Conservation (phyloP, 2,113 vertebrate species). For the Cardinalis cardinalis region DNA sequence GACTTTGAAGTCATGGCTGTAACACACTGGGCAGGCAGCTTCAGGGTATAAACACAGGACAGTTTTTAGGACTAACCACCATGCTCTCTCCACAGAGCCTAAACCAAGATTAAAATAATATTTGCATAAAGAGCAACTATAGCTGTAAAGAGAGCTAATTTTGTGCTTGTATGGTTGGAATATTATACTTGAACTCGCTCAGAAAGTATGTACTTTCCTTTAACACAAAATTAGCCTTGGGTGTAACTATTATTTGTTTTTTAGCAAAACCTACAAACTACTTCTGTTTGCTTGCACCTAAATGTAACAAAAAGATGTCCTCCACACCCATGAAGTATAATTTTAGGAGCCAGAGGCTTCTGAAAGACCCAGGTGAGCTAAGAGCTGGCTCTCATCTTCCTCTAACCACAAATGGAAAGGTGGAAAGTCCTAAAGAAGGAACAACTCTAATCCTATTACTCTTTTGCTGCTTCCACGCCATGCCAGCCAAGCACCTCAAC, state of each 20-base stretch:
- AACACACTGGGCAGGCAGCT: background rate
- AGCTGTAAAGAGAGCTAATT: conserved; percentile 18
- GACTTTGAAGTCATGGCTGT: background rate
- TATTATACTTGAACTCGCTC: conserved; percentile 6
- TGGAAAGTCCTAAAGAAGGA: conserved; percentile 17
- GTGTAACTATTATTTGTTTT: conserved; percentile 51
- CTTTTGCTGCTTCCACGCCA: background rate
- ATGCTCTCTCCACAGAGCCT: background rate
- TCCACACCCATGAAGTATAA: conserved; percentile 52
- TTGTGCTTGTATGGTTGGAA: conserved; percentile 1
- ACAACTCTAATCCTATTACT: background rate
- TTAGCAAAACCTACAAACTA: conserved; percentile 27
- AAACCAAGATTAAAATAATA: conserved; percentile 48
- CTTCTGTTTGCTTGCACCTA: conserved; percentile 19
- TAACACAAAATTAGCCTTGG: conserved; percentile 50
- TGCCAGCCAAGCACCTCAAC: background rate
- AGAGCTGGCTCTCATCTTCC: conserved; percentile 5
- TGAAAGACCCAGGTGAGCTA: conserved; percentile 37
- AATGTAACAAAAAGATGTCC: conserved; percentile 47
- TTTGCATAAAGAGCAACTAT: conserved; percentile 34
- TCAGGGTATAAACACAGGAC: conserved; percentile 24
- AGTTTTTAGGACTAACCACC: conserved; percentile 43
- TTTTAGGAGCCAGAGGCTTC: conserved; percentile 26
- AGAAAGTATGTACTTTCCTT: background rate
- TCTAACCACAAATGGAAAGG: conserved; percentile 37